Evolutionary conservation across 2,113 vertebrate species (phyloP).

Genomic region (Papio anubis): DNA sequence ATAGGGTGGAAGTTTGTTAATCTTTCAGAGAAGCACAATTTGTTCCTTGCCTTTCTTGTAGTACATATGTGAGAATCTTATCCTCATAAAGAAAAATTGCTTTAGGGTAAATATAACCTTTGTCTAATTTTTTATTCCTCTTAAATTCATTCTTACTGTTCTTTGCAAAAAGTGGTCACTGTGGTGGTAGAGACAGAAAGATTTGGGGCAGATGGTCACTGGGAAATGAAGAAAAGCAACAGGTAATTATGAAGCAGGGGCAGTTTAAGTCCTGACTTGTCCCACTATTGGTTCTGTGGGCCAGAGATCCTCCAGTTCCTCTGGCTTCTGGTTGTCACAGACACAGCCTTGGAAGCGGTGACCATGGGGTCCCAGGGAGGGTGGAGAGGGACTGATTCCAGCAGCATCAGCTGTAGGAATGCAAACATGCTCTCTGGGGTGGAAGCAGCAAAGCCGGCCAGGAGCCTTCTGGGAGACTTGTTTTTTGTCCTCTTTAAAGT

Average conservation of each 20-base stretch:
- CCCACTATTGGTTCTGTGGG: not conserved
- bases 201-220: not conserved
- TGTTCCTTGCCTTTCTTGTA: not conserved
- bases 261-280: not conserved
- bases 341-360: not conserved
- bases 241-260: not conserved
- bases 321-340: slow-evolving; percentile 38
- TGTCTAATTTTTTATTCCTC: not conserved
- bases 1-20: not conserved
- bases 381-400: slow-evolving; percentile 38
- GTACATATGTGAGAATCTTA: too few species aligned
- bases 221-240: not conserved
- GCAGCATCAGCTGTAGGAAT: slow-evolving; percentile 74
- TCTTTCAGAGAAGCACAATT: not conserved
- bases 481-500: slow-evolving; percentile 71
- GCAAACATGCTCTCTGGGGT: not conserved
- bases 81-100: not conserved
- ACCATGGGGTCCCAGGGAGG: not conserved
- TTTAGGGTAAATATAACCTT: not conserved
- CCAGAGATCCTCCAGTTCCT: not conserved
- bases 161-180: not conserved
- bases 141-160: not conserved
- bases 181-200: not conserved
- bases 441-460: not conserved
- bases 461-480: slow-evolving; percentile 45